Percentiles rank a stretch among this genome's conserved stretches.
Evolutionary conservation across 2,888 invertebrate genomes (phyloP).

Genomic region (Pristionchus maxplancki): DNA sequence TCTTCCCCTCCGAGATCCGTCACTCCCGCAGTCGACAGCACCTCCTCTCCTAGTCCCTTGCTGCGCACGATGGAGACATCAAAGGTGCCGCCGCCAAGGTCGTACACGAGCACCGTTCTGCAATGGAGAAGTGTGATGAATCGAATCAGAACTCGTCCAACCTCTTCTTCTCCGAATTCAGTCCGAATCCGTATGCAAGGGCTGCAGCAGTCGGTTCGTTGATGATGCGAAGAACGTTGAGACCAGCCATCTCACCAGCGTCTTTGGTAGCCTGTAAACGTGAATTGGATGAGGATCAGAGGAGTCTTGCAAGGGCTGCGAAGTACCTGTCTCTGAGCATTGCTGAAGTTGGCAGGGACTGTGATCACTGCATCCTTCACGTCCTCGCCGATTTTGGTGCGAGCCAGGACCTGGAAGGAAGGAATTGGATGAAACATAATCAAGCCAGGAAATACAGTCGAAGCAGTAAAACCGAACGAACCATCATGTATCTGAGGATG

Average conservation of each 20-base stretch:
- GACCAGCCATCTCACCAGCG: constrained; percentile 7
- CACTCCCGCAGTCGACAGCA: constrained; percentile 37
- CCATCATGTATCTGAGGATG: constrained; percentile 14
- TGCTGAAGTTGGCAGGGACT: constrained; percentile 24
- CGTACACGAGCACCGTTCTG: constrained; percentile 44
- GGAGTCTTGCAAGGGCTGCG: no score
- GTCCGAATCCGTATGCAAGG: background rate
- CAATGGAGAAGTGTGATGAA: background rate
- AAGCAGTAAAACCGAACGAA: background rate
- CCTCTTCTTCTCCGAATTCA: background rate
- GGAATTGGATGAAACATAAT: no score
- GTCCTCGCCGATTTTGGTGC: background rate
- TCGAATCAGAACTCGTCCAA: background rate
- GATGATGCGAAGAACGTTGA: constrained; percentile 34
- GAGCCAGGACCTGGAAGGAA: background rate
- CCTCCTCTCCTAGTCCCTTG: constrained; percentile 27
- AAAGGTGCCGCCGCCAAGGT: constrained; percentile 51
- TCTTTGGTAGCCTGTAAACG: constrained; percentile 41
- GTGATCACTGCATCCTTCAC: constrained; percentile 34
- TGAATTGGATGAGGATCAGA: no score
- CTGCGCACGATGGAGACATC: constrained; percentile 50
- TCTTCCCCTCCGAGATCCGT: constrained; percentile 53
- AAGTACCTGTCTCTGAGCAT: constrained; percentile 15
- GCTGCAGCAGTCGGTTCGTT: constrained; percentile 21
- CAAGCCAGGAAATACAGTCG: background rate